Conservation (phyloP, 2,888 invertebrate genomes). For the Amphipyra tragopoginis region DNA sequence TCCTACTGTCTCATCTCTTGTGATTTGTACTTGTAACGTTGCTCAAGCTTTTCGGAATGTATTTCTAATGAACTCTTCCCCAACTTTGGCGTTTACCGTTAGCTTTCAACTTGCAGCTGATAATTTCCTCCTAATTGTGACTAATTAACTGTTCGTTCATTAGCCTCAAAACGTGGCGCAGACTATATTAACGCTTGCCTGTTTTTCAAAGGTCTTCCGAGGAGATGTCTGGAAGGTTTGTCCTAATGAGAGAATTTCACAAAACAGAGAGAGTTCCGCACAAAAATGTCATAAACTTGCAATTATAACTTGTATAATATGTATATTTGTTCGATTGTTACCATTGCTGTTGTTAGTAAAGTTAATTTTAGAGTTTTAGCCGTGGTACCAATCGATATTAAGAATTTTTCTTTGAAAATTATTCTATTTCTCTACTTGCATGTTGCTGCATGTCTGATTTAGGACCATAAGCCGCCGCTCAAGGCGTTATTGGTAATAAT, state of each 20-base stretch:
- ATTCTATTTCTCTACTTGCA: constrained; percentile 86
- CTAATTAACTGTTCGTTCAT: constrained; percentile 70
- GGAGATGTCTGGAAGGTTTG: constrained; percentile 92
- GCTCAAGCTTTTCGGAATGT: constrained; percentile 33
- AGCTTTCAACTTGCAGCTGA: constrained; percentile 48
- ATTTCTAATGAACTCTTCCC: constrained; percentile 31
- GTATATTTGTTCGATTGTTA: constrained; percentile 75
- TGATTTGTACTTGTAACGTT: constrained; percentile 21
- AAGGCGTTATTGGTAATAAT: constrained; percentile 87
- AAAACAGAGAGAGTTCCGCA: constrained; percentile 83
- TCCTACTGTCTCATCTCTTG: constrained; percentile 16
- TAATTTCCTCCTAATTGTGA: constrained; percentile 58
- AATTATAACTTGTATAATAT: constrained; percentile 64
- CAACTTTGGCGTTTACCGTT: constrained; percentile 31
- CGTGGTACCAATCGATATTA: constrained; percentile 77
- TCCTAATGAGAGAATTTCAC: constrained; percentile 85
- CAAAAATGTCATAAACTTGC: constrained; percentile 76
- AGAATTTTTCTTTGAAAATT: constrained; percentile 70
- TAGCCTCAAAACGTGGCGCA: constrained; percentile 83
- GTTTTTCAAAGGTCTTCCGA: constrained; percentile 91
- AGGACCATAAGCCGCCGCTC: constrained; percentile 87
- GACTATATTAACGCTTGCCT: constrained; percentile 85
- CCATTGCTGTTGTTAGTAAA: constrained; percentile 67
- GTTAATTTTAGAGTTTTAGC: constrained; percentile 59
- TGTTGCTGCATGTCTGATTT: constrained; percentile 89